phyloP scores from a whole-genome alignment of 2,113 vertebrate genomes.

The Leucopternis melanops region DNA sequence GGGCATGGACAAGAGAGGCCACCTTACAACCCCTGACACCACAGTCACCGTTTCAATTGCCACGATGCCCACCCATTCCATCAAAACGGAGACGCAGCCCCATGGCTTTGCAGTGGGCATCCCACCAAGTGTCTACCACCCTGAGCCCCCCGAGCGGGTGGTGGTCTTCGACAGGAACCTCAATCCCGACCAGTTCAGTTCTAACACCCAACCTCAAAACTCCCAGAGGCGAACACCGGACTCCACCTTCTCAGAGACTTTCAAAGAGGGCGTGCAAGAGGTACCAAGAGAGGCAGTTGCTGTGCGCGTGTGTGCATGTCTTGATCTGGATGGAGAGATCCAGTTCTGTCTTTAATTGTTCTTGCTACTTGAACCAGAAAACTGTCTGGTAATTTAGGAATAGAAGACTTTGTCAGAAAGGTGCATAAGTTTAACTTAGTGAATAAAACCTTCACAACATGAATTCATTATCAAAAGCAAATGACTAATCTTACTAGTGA shows the following conservation, averaged over 20 bases:
- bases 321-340: background rate
- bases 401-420: constrained; percentile 33
- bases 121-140: constrained; percentile 75
- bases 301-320: background rate
- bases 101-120: constrained; percentile 87
- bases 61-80: constrained; percentile 83
- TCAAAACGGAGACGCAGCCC: constrained; percentile 87
- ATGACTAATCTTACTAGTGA: constrained; percentile 33
- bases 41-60: constrained; percentile 93
- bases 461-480: constrained; percentile 42
- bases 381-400: constrained; percentile 50
- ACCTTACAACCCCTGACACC: constrained; percentile 88
- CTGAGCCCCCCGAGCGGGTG: constrained; percentile 74
- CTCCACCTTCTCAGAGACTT: constrained; percentile 92
- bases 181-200: constrained; percentile 81
- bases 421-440: constrained; percentile 35
- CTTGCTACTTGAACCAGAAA: constrained; percentile 44
- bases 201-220: constrained; percentile 72
- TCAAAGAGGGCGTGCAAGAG: constrained; percentile 93
- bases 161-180: constrained; percentile 86
- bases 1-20: constrained; percentile 83
- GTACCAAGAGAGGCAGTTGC: constrained; percentile 57
- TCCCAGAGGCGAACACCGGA: constrained; percentile 91
- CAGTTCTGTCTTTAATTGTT: background rate
- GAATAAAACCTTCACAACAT: constrained; percentile 49